A percentile compares a stretch with the other conserved stretches of the same genome.
These are phyloP conservation scores for Drosophila pruinosa DNA, from an alignment of 1,140 invertebrate genomes.

Conservation along the genomic window DNA sequence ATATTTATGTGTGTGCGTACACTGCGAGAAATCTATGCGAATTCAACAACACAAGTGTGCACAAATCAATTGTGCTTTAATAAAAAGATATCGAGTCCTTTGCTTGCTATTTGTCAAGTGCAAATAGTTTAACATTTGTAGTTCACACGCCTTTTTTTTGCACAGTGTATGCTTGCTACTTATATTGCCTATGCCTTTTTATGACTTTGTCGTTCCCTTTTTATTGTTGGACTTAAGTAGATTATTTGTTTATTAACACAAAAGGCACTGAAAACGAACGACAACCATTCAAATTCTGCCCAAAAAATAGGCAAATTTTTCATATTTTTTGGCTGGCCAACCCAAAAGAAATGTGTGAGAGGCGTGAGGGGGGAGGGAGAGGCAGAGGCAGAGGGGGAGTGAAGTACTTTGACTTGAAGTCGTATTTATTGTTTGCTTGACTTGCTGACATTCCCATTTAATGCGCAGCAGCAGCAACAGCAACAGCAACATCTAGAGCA, in stretches of 20 bases:
- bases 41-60: too few relatives aligned
- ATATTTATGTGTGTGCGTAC: constrained; percentile 27
- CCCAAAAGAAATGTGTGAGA: neutral
- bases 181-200: constrained; percentile 44
- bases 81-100: too few relatives aligned
- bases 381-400: neutral
- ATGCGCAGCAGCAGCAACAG: constrained; percentile 17
- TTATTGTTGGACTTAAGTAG: constrained; percentile 72
- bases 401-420: neutral
- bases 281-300: constrained; percentile 19
- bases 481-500: constrained; percentile 2
- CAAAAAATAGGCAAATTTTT: constrained; percentile 38
- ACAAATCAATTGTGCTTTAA: too few relatives aligned
- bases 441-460: constrained; percentile 61
- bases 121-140: too few relatives aligned
- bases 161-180: constrained; percentile 10
- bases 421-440: constrained; percentile 63
- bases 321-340: constrained; percentile 16
- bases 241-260: constrained; percentile 78
- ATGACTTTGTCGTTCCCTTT: constrained; percentile 65
- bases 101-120: too few relatives aligned
- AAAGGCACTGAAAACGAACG: constrained; percentile 50
- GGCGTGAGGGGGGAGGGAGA: neutral
- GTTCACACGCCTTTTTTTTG: neutral
- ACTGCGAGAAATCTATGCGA: constrained; percentile 13